Base-by-base conservation (phyloP, 1,140 invertebrate species). In the Melitaea cinxia region DNA sequence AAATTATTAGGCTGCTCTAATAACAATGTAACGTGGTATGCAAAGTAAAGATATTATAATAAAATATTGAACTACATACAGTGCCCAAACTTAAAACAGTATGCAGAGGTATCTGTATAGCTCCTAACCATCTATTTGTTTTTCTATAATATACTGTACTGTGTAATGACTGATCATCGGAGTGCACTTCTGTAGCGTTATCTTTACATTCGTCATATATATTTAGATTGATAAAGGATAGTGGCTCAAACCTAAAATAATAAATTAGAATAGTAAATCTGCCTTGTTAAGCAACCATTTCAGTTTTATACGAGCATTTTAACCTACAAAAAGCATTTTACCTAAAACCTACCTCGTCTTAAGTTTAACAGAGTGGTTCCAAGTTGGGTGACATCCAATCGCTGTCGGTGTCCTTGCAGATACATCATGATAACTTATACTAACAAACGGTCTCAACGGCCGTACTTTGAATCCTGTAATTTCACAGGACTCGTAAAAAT, bases 331-430 rank as follows among this genome's bases (percentile, higher is more conserved):
- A 1, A 53, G 19, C 1, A 9, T 7, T 1, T 6, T 7, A 23
- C 0, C 24, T 17, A 19, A 19, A 23, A 26, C 23, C 14, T 52
- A 88, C 88, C 77, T 88, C 0, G 79, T 70, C n/a, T 72, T 82
- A 28, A 90, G 73, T 58, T 78, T 84, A 1, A 86, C 9, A 3
- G 82, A 87, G 12, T 87, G 77, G 47, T 83, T 89, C 88, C 88
- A 90, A 0, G 82, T 78, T 0, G 88, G 88, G 55, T 89, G 73
- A 50, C 82, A 85, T 1, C 88, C 88, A 6, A 87, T 75, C 1
- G 80, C 80, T 0, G 78, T 70, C 1, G 73, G 66, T 6, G 75
- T 88, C 47, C 83, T 78, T 15, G 42, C 72, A 5, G 62, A 68
- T 4, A 65, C 37, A 1, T 77, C 75, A 26, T 75, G 75, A 58